Evolutionary conservation across 2,888 invertebrate species (phyloP), one percentile per base, ranked within the genome.

Genomic region (Schrankia costaestrigalis): DNA sequence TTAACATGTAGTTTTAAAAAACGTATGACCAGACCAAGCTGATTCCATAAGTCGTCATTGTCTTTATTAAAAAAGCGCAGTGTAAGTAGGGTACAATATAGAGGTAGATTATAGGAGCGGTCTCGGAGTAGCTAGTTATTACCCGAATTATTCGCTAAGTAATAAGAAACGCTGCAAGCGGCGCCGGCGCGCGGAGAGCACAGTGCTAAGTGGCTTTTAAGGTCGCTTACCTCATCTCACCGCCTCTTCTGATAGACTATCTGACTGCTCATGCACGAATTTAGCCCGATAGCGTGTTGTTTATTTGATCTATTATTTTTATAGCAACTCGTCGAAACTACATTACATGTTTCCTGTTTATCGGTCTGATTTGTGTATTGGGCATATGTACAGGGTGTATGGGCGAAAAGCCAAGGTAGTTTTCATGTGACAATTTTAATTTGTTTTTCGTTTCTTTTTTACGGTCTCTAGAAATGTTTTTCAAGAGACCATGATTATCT

Each of bases 191-290:
- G 70, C 58, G 61, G 60, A 57, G 70, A 71, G 70, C 71, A 71
- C 72, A 62, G 73, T 71, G 79, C 75, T 83, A 85, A 85, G 84
- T 86, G 84, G 76, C 77, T 81, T 71, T 76, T 82, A 82, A 85
- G 84, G 83, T 84, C 84, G 81, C 79, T 84, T 85, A 85, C 84
- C 84, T 85, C 84, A 84, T 79, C 75, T 64, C 63, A 53, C 62
- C 62, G 68, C 62, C 65, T 63, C 62, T 71, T 68, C 59, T 55
- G 58, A 61, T n/a, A n/a, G 63, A 61, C 63, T 60, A 66, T 69
- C 64, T 61, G 63, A 65, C 63, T 74, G 67, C 64, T 71, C 70
- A 67, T 71, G 66, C 66, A 73, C 69, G 71, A 73, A 71, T 74
- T 73, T 68, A 70, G 65, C 65, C 43, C 58, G 55, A 63, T 59